Percentiles rank a stretch among this genome's conserved stretches.
Evolutionary conservation across 2,888 invertebrate species (phyloP).

Genomic region (Drosophila tanythrix): DNA sequence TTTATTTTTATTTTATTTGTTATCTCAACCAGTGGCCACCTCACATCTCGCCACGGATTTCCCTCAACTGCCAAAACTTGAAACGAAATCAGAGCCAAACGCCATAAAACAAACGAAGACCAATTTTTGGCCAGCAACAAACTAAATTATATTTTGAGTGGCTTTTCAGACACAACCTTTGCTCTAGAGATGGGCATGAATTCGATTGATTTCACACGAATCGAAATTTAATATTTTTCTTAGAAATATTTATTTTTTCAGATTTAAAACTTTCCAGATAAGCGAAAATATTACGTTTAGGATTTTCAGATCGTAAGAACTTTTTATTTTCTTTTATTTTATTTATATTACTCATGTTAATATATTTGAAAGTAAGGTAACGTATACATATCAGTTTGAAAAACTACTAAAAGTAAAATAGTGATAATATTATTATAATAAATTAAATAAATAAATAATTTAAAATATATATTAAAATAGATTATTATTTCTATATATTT

Average conservation of each 20-base stretch:
- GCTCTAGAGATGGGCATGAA: constrained; percentile 4
- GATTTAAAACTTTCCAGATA: background rate
- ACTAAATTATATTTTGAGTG: constrained; percentile 71
- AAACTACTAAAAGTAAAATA: background rate
- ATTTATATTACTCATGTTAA: background rate
- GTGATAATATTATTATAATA: too few relatives aligned
- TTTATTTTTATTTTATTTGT: constrained; percentile 20
- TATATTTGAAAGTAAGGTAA: background rate
- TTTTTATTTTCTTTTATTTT: background rate
- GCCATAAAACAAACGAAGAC: constrained; percentile 49
- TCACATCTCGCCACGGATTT: background rate
- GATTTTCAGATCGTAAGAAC: background rate
- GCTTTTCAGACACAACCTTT: constrained; percentile 32
- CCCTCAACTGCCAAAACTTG: constrained; percentile 14
- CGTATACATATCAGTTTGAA: background rate
- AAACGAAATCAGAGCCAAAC: constrained; percentile 57
- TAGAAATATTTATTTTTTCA: background rate
- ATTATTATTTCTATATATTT: background rate
- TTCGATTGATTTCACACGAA: background rate
- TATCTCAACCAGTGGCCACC: constrained; percentile 18
- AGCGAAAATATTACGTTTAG: background rate
- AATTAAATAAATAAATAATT: too few relatives aligned
- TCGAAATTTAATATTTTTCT: background rate
- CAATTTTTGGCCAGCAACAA: constrained; percentile 67
- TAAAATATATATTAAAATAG: background rate